These are phyloP conservation scores for Pachyseris speciosa DNA, from an alignment of 64 coral and sea anemone species.

Conservation along the genomic window DNA sequence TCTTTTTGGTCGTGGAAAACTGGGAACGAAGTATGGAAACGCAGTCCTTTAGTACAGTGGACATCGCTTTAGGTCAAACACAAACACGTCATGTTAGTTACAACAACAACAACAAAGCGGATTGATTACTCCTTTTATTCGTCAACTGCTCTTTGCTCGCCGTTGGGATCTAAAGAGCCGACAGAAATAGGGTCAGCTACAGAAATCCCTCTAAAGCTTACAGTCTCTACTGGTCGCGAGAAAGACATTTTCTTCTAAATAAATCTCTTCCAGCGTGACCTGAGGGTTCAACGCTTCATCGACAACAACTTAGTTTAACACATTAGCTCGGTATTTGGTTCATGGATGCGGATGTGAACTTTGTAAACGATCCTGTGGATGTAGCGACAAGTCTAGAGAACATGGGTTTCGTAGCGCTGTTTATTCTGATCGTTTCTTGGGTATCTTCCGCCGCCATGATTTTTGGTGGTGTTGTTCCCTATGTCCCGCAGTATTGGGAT, in stretches of 20 bases:
- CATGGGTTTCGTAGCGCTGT: conserved; percentile 28
- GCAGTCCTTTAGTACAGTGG: conserved; percentile 11
- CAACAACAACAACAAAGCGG: not conserved
- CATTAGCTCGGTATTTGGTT: not conserved
- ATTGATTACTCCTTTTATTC: too few relatives aligned
- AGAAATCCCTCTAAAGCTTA: not conserved
- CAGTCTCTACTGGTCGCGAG: not conserved
- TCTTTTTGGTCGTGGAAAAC: not conserved
- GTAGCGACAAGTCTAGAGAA: not conserved
- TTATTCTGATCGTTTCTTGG: conserved; percentile 69
- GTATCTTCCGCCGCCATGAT: conserved; percentile 95
- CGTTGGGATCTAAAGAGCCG: not conserved
- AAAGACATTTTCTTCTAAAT: too few relatives aligned
- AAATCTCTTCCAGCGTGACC: too few relatives aligned
- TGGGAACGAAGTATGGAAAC: not conserved
- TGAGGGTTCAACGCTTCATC: too few relatives aligned
- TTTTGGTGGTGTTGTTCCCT: conserved; percentile 96
- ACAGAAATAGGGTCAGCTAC: too few relatives aligned
- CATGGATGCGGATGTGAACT: conserved; percentile 17
- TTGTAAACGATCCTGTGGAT: conserved; percentile 11
- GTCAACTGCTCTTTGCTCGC: not conserved
- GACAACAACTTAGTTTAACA: not conserved
- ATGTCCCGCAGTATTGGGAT: conserved; percentile 98
- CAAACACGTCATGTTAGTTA: not conserved
- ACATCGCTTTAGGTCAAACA: too few relatives aligned